phyloP scores from a whole-genome alignment of 2,797 vertebrate genomes.

The Chloroceryle amazona region DNA sequence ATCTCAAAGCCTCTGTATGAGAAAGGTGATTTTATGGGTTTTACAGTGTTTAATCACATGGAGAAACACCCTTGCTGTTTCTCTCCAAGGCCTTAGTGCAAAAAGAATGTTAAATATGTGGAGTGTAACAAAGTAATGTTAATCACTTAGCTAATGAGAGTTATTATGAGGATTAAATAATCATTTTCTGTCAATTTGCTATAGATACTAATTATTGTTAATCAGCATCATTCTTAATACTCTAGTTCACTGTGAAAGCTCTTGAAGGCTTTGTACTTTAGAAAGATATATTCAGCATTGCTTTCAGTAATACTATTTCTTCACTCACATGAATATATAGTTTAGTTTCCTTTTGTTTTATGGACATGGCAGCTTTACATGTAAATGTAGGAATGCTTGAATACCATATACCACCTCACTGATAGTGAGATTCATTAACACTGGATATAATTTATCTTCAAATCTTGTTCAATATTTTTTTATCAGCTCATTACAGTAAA shows the following conservation, averaged over 20 bases:
- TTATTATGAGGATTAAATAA: background rate
- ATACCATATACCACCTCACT: background rate
- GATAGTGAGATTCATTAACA: background rate
- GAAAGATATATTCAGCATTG: background rate
- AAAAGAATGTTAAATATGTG: background rate
- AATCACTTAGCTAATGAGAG: background rate
- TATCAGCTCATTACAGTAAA: background rate
- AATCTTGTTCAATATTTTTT: background rate
- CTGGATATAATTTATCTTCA: background rate
- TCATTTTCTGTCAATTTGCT: background rate
- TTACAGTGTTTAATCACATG: background rate
- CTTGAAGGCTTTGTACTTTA: background rate
- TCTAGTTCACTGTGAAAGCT: background rate
- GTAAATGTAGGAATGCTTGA: background rate
- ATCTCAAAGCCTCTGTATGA: background rate
- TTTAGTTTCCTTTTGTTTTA: background rate
- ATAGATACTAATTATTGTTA: slow-evolving; percentile 7
- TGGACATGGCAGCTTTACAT: background rate
- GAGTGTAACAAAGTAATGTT: background rate
- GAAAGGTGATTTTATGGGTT: background rate
- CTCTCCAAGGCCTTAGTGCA: background rate
- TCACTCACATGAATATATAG: background rate
- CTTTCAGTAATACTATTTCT: background rate
- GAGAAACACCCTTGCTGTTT: background rate
- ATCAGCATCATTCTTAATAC: background rate